Conservation (phyloP, 1,140 invertebrate species). For the Ridgeia piscesae region DNA sequence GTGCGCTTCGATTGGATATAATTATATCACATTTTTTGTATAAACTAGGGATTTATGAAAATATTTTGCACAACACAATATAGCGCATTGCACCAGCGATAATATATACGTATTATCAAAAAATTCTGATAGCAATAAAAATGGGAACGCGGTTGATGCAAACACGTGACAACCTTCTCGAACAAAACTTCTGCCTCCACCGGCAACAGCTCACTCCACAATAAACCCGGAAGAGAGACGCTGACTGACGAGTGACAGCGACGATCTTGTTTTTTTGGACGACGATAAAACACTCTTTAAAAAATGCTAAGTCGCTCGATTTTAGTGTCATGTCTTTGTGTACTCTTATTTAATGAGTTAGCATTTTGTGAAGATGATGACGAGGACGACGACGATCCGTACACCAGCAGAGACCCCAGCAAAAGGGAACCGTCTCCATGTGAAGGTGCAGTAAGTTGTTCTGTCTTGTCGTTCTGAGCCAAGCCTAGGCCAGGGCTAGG, state of each 20-base stretch:
- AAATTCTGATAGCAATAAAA: not conserved
- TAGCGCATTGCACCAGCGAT: not conserved
- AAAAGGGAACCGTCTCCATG: slow-evolving; percentile 32
- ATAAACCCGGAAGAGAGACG: not conserved
- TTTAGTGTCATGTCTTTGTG: not conserved
- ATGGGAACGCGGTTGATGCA: not conserved
- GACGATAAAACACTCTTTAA: not conserved
- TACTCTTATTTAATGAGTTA: not conserved
- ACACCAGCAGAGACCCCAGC: slow-evolving; percentile 28
- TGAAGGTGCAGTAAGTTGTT: slow-evolving; percentile 17
- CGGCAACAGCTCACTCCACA: too few species aligned
- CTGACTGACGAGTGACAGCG: not conserved
- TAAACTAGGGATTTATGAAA: not conserved
- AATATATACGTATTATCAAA: not conserved
- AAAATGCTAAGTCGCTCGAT: not conserved
- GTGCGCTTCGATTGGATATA: not conserved
- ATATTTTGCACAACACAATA: not conserved
- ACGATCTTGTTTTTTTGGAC: not conserved
- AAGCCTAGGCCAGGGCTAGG: too few species aligned
- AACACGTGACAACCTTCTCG: not conserved
- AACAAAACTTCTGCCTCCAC: not conserved
- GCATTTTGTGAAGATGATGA: slow-evolving; percentile 22
- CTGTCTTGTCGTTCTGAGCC: too few species aligned
- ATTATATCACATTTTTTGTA: not conserved
- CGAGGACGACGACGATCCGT: slow-evolving; percentile 29